Percentiles rank a stretch among this genome's conserved stretches.
These are phyloP conservation scores for Danionella dracula DNA, from an alignment of 2,797 vertebrate species.

Conservation along the genomic window DNA sequence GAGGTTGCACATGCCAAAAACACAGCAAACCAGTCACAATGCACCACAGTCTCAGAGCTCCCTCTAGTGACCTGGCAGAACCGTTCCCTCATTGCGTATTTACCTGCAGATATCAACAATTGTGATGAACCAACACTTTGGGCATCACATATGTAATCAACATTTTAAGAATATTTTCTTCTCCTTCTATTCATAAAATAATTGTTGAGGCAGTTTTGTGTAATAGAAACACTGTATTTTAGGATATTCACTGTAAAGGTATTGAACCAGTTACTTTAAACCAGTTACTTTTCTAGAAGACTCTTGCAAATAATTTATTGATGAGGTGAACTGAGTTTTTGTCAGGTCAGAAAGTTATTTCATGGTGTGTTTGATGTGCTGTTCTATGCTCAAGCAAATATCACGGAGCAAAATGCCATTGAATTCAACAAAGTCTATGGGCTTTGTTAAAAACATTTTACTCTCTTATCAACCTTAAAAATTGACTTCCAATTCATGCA, in stretches of 20 bases:
- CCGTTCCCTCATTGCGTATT: too few species aligned
- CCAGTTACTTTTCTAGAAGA: background rate
- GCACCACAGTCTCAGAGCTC: too few species aligned
- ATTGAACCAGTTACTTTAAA: too few species aligned
- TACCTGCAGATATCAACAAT: too few species aligned
- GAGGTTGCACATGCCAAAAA: too few species aligned
- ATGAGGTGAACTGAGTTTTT: constrained; percentile 2
- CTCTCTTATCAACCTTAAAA: constrained; percentile 43
- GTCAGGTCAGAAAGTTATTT: constrained; percentile 24
- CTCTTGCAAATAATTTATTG: constrained; percentile 6
- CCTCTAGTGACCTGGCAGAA: too few species aligned
- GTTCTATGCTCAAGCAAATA: constrained; percentile 28
- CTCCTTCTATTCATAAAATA: too few species aligned
- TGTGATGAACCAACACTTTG: too few species aligned
- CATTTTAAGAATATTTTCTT: too few species aligned
- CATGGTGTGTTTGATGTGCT: constrained; percentile 36
- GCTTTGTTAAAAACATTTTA: constrained; percentile 37
- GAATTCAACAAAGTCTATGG: constrained; percentile 41
- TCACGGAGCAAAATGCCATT: constrained; percentile 5
- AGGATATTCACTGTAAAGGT: background rate
- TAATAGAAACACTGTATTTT: background rate
- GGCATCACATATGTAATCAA: too few species aligned
- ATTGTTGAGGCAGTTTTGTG: too few species aligned
- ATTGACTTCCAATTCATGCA: constrained; percentile 43
- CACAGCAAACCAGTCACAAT: too few species aligned